Evolutionary conservation across 2,797 vertebrate species (phyloP).

Genomic region (Melanotaenia boesemani): DNA sequence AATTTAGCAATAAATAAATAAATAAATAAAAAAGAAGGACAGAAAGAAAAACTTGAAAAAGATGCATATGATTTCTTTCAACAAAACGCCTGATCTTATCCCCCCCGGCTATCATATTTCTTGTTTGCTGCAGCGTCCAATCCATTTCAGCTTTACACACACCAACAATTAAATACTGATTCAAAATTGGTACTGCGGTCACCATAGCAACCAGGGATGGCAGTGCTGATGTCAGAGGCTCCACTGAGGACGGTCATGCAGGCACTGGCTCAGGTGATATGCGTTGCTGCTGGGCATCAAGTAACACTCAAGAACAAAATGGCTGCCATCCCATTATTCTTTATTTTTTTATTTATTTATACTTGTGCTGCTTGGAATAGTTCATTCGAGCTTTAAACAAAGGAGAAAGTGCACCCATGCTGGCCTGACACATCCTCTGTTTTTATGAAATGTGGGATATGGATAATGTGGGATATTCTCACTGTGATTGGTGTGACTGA

Average conservation of each 20-base stretch:
- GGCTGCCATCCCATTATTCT: conserved; percentile 17
- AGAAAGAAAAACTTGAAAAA: conserved; percentile 47
- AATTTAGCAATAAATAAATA: conserved; percentile 24
- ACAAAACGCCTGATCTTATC: conserved; percentile 47
- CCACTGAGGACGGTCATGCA: conserved; percentile 77
- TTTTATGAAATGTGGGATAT: conserved; percentile 38
- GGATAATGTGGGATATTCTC: conserved; percentile 47
- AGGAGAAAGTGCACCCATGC: conserved; percentile 38
- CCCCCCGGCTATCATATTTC: conserved; percentile 24
- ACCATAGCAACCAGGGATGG: conserved; percentile 76
- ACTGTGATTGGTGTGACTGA: conserved; percentile 46
- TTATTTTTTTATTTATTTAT: conserved; percentile 2
- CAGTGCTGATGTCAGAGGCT: conserved; percentile 78
- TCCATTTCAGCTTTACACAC: conserved; percentile 57
- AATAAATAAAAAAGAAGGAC: too few relatives aligned
- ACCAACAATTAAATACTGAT: conserved; percentile 68
- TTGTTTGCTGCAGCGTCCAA: conserved; percentile 14
- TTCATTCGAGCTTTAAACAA: conserved; percentile 35
- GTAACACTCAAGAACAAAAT: conserved; percentile 66
- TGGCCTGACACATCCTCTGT: conserved; percentile 19
- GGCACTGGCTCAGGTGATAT: conserved; percentile 67
- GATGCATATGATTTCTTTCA: conserved; percentile 57
- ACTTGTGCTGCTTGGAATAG: conserved; percentile 4
- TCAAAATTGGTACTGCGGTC: conserved; percentile 67
- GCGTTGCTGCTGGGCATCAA: conserved; percentile 54